phyloP scores from a whole-genome alignment of 2,888 invertebrate species.

The Clostera curtula region DNA sequence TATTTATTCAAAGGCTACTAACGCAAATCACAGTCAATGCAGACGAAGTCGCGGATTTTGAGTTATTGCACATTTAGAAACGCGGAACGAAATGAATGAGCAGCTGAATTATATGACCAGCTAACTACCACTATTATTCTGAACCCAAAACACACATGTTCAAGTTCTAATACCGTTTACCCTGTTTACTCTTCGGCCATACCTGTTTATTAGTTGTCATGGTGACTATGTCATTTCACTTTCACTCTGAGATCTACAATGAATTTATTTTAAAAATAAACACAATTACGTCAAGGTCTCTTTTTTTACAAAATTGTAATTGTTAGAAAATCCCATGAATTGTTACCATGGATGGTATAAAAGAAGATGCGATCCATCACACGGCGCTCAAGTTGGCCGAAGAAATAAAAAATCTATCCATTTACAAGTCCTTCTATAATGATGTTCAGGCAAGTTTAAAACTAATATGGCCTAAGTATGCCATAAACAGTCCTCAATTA shows the following conservation, averaged over 20 bases:
- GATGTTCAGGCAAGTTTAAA: slow-evolving; percentile 80
- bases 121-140: too few species aligned
- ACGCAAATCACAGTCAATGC: too few species aligned
- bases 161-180: slow-evolving; percentile 5
- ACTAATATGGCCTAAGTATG: too few species aligned
- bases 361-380: slow-evolving; percentile 80
- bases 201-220: slow-evolving; percentile 38
- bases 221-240: slow-evolving; percentile 39
- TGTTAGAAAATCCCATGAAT: slow-evolving; percentile 23
- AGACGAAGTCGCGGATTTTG: too few species aligned
- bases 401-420: slow-evolving; percentile 83
- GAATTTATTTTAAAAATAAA: slow-evolving; percentile 54
- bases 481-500: too few species aligned
- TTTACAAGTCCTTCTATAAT: slow-evolving; percentile 84
- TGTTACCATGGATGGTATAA: slow-evolving; percentile 64
- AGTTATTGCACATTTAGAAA: too few species aligned
- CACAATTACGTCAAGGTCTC: slow-evolving; percentile 40
- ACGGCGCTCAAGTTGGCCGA: slow-evolving; percentile 86
- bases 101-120: too few species aligned
- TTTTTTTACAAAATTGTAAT: slow-evolving; percentile 46
- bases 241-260: slow-evolving; percentile 38
- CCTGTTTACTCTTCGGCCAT: slow-evolving; percentile 6
- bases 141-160: too few species aligned
- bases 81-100: too few species aligned
- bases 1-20: too few species aligned